These are phyloP conservation scores for Istiophorus platypterus DNA, from an alignment of 2,113 vertebrate genomes.

Conservation along the genomic window DNA sequence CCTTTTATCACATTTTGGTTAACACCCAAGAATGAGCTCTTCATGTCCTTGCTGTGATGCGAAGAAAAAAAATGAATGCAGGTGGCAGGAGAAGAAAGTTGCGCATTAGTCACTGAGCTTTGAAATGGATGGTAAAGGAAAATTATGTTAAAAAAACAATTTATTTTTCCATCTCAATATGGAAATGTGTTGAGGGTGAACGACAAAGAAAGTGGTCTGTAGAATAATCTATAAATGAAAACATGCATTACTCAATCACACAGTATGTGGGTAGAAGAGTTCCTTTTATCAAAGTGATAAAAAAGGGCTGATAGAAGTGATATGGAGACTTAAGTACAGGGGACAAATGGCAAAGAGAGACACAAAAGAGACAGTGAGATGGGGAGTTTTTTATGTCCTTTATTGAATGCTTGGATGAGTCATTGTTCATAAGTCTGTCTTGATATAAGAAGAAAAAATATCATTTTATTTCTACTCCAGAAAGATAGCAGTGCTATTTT, in stretches of 20 bases:
- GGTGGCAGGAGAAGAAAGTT: neutral
- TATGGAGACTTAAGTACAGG: conserved; percentile 47
- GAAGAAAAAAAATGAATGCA: neutral
- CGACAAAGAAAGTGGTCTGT: neutral
- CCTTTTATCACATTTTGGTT: neutral
- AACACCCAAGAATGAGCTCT: too few species aligned
- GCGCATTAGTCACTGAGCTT: neutral
- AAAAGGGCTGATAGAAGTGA: conserved; percentile 59
- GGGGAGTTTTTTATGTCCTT: conserved; percentile 49
- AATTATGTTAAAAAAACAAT: conserved; percentile 24
- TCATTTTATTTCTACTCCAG: neutral
- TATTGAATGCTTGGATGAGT: conserved; percentile 38
- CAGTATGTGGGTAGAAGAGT: neutral
- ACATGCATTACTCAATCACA: conserved; percentile 25
- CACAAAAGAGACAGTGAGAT: conserved; percentile 35
- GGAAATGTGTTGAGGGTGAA: conserved; percentile 5
- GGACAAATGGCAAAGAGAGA: conserved; percentile 36
- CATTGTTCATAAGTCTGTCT: conserved; percentile 60
- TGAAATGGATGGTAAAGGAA: neutral
- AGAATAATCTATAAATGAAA: conserved; percentile 33
- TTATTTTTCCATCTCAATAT: conserved; percentile 38
- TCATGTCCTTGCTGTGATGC: neutral
- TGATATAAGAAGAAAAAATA: conserved; percentile 35
- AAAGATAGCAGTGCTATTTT: conserved; percentile 47
- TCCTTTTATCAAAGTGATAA: conserved; percentile 28